Conservation (phyloP, 2,888 invertebrate species). For the Cheilosia vernalis region DNA sequence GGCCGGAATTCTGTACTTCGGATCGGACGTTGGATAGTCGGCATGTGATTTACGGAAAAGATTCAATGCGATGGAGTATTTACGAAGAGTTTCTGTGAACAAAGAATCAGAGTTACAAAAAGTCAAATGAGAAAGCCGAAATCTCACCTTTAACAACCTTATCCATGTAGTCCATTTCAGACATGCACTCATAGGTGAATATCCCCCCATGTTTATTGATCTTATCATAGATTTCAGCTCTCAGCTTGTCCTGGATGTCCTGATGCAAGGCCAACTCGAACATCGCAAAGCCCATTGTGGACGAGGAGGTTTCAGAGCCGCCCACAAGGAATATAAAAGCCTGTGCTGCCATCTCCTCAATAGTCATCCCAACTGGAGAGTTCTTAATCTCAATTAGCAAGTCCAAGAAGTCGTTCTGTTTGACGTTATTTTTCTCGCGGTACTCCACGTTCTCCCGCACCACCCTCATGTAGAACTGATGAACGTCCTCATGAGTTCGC, state of each 20-base stretch:
- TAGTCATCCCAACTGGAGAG: conserved; percentile 78
- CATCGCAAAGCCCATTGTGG: conserved; percentile 85
- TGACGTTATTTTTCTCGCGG: conserved; percentile 83
- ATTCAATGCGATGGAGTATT: conserved; percentile 84
- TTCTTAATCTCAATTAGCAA: conserved; percentile 84
- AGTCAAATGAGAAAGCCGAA: background rate
- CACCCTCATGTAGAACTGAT: conserved; percentile 83
- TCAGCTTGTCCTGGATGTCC: conserved; percentile 77
- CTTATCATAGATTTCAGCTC: conserved; percentile 77
- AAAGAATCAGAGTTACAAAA: background rate
- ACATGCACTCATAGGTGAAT: conserved; percentile 79
- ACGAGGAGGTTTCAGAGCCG: conserved; percentile 87
- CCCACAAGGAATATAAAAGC: conserved; percentile 82
- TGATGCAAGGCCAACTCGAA: conserved; percentile 80
- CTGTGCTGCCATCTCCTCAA: conserved; percentile 81
- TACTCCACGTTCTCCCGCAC: conserved; percentile 84
- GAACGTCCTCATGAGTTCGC: conserved; percentile 77
- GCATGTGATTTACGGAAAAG: conserved; percentile 83
- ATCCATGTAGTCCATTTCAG: conserved; percentile 79
- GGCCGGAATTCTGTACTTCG: conserved; percentile 83
- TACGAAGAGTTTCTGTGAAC: conserved; percentile 85
- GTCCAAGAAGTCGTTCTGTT: conserved; percentile 85
- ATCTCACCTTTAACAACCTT: conserved; percentile 79
- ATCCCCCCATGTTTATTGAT: conserved; percentile 77
- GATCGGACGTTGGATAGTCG: conserved; percentile 83